Conservation (phyloP, 2,113 vertebrate genomes). For the Thamnaconus septentrionalis region DNA sequence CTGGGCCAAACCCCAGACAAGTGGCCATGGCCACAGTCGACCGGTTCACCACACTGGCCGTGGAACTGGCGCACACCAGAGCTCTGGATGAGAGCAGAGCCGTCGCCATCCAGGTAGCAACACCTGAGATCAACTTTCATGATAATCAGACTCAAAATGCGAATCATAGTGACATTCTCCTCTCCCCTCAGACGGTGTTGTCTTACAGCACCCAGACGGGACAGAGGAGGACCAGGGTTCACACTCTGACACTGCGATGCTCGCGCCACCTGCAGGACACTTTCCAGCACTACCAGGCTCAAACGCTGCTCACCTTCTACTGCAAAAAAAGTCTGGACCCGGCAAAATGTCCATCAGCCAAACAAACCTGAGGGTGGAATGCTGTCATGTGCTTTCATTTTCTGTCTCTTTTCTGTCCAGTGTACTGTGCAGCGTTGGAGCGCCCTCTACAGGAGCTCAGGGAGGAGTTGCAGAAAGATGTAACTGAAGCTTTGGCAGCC, state of each 20-base stretch:
- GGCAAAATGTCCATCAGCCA: background rate
- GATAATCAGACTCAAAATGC: no score
- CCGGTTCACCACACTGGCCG: constrained; percentile 64
- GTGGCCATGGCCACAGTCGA: constrained; percentile 74
- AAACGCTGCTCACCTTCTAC: constrained; percentile 77
- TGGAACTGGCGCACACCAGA: constrained; percentile 73
- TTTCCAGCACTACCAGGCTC: constrained; percentile 77
- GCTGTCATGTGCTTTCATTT: background rate
- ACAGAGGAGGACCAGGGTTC: constrained; percentile 68
- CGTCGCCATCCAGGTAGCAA: constrained; percentile 69
- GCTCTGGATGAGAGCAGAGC: constrained; percentile 70
- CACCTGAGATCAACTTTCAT: background rate
- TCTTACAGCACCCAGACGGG: constrained; percentile 68
- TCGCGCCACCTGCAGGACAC: constrained; percentile 72
- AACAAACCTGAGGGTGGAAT: background rate
- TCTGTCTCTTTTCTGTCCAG: constrained; percentile 34
- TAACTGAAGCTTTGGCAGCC: constrained; percentile 69
- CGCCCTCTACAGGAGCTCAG: constrained; percentile 74
- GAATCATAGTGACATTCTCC: background rate
- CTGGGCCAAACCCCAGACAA: constrained; percentile 46
- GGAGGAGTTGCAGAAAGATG: constrained; percentile 73
- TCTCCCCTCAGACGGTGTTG: constrained; percentile 56
- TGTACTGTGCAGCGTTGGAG: constrained; percentile 71
- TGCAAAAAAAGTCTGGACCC: constrained; percentile 74
- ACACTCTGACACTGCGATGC: constrained; percentile 69